Conservation (phyloP, 2,113 vertebrate genomes). For the Ondatra zibethicus region DNA sequence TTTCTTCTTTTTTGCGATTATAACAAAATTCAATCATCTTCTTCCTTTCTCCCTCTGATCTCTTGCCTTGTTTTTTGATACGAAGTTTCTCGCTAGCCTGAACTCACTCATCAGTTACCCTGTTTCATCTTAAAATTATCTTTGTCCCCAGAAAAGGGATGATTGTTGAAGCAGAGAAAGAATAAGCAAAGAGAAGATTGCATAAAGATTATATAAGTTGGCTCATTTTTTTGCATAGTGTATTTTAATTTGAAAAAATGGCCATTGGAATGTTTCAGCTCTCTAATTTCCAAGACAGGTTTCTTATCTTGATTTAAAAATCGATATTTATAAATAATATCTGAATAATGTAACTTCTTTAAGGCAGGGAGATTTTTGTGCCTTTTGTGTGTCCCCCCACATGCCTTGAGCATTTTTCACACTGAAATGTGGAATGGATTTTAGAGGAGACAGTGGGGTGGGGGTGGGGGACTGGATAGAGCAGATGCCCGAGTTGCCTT, state of each 20-base stretch:
- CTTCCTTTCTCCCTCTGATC: neutral
- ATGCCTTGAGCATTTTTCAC: neutral
- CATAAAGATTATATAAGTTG: neutral
- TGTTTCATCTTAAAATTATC: neutral
- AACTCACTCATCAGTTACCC: neutral
- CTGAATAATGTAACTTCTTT: neutral
- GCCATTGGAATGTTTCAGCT: neutral
- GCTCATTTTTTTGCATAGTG: neutral
- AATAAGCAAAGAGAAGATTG: neutral
- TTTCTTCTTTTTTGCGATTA: no score
- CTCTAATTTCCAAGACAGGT: neutral
- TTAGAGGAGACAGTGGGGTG: neutral
- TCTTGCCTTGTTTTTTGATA: no score
- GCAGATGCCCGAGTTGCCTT: fast-evolving
- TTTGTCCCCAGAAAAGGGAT: neutral
- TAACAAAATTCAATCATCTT: no score
- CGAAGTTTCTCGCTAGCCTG: neutral
- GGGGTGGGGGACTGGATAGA: neutral
- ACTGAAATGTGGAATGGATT: neutral
- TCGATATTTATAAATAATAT: neutral
- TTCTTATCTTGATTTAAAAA: conserved; percentile 13
- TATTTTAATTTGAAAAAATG: neutral
- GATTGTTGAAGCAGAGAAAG: neutral
- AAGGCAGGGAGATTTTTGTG: neutral
- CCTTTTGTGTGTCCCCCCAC: neutral